A percentile compares a stretch with the other conserved stretches of the same genome.
Evolutionary conservation across 2,113 vertebrate species (phyloP).

Genomic region (Poeciliopsis prolifica): DNA sequence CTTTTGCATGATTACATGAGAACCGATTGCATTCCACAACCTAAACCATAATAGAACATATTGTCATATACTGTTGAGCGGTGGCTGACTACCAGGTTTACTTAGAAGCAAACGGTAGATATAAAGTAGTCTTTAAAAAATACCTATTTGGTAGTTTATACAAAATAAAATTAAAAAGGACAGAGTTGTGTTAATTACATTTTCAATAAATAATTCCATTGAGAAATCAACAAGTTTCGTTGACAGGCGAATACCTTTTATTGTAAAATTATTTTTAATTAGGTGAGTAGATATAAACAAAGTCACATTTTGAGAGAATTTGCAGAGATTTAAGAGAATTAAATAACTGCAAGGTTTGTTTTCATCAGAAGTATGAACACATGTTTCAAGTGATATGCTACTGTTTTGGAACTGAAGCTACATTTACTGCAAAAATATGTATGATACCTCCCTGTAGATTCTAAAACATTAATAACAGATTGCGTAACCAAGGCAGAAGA

Average conservation of each 20-base stretch:
- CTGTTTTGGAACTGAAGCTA: conserved; percentile 46
- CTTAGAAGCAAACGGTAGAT: background rate
- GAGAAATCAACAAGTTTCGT: too few species aligned
- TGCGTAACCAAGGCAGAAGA: conserved; percentile 52
- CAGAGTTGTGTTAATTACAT: too few species aligned
- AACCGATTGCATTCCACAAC: background rate
- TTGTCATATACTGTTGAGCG: background rate
- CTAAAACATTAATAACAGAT: conserved; percentile 53
- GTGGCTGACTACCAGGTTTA: background rate
- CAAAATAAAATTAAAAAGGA: too few species aligned
- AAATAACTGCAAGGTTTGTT: conserved; percentile 6
- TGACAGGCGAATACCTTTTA: too few species aligned
- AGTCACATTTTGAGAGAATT: too few species aligned
- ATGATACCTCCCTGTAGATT: conserved; percentile 51
- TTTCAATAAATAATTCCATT: too few species aligned
- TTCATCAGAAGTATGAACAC: conserved; percentile 6
- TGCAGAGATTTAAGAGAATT: background rate
- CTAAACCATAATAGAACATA: background rate
- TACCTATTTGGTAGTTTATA: too few species aligned
- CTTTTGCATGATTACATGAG: background rate
- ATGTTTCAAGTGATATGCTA: conserved; percentile 29
- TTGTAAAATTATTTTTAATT: too few species aligned
- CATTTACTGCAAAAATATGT: conserved; percentile 54
- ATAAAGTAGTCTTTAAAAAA: background rate
- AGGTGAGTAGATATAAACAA: too few species aligned